Percentiles rank a stretch among this genome's conserved stretches.
These are phyloP conservation scores for Brachyptera risi DNA, from an alignment of 2,888 invertebrate species.

Conservation along the genomic window DNA sequence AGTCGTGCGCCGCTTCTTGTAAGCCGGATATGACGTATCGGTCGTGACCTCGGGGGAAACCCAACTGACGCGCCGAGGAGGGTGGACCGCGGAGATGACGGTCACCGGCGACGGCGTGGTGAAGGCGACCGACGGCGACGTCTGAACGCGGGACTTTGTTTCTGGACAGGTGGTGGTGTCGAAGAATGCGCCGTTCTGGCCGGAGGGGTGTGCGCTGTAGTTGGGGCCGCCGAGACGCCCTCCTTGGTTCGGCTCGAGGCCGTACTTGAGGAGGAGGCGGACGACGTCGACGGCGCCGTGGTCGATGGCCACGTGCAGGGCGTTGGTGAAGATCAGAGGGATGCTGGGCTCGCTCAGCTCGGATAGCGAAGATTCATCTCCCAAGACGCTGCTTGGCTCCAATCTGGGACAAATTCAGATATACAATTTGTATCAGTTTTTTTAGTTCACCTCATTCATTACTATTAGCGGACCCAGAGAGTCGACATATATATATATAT, in stretches of 20 bases:
- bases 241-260: constrained; percentile 54
- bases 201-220: constrained; percentile 21
- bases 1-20: constrained; percentile 33
- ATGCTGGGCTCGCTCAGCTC: constrained; percentile 30
- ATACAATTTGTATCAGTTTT: neutral
- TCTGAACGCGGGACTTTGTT: neutral
- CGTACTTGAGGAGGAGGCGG: constrained; percentile 51
- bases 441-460: neutral
- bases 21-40: constrained; percentile 14
- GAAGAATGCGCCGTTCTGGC: constrained; percentile 20
- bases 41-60: constrained; percentile 28
- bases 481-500: too few relatives aligned
- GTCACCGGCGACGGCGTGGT: constrained; percentile 5
- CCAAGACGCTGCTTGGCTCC: constrained; percentile 17
- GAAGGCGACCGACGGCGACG: constrained; percentile 18
- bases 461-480: too few relatives aligned
- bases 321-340: constrained; percentile 50
- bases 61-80: constrained; percentile 39
- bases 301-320: constrained; percentile 55
- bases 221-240: constrained; percentile 40
- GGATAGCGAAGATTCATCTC: constrained; percentile 22
- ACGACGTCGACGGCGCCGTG: constrained; percentile 53
- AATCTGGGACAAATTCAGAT: constrained; percentile 18
- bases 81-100: constrained; percentile 24
- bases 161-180: constrained; percentile 6